These are phyloP conservation scores for Synchiropus splendidus DNA, from an alignment of 2,113 vertebrate genomes.

Conservation along the genomic window DNA sequence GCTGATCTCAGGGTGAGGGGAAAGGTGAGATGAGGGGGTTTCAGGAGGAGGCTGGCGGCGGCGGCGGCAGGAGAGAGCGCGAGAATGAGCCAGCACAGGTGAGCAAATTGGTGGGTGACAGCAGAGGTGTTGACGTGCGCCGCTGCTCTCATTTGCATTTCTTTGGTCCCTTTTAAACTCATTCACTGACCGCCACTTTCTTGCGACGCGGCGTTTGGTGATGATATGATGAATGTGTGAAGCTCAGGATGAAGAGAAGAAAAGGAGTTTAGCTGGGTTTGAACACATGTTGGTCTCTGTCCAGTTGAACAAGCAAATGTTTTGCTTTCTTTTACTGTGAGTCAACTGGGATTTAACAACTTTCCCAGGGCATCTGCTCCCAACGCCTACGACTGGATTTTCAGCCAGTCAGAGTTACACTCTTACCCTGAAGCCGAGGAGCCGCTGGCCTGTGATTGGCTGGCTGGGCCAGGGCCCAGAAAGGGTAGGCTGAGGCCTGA, in stretches of 20 bases:
- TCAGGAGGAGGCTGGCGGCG: no score
- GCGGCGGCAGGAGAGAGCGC: no score
- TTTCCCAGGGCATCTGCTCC: conserved; percentile 80
- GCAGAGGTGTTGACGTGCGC: conserved; percentile 28
- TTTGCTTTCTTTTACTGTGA: conserved; percentile 61
- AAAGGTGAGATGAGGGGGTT: conserved; percentile 28
- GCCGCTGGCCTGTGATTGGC: conserved; percentile 54
- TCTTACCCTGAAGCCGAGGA: conserved; percentile 34
- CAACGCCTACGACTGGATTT: conserved; percentile 57
- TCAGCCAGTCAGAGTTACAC: conserved; percentile 50
- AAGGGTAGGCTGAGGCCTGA: conserved; percentile 68
- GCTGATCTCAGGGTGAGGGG: conserved; percentile 29
- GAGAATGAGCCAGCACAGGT: conserved; percentile 20
- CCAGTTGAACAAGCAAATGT: conserved; percentile 66
- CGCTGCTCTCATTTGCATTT: no score
- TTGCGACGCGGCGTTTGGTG: conserved; percentile 8
- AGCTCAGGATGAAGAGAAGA: conserved; percentile 7
- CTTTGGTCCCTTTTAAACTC: no score
- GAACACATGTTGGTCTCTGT: conserved; percentile 62
- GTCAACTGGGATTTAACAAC: conserved; percentile 68
- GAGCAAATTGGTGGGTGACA: conserved; percentile 16
- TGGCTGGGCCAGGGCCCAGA: conserved; percentile 60
- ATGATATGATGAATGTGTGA: conserved; percentile 13
- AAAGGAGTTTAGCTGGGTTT: conserved; percentile 48
- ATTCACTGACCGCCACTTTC: no score